phyloP scores from a whole-genome alignment of 2,113 vertebrate species.

The Rhabdornis inornatus region DNA sequence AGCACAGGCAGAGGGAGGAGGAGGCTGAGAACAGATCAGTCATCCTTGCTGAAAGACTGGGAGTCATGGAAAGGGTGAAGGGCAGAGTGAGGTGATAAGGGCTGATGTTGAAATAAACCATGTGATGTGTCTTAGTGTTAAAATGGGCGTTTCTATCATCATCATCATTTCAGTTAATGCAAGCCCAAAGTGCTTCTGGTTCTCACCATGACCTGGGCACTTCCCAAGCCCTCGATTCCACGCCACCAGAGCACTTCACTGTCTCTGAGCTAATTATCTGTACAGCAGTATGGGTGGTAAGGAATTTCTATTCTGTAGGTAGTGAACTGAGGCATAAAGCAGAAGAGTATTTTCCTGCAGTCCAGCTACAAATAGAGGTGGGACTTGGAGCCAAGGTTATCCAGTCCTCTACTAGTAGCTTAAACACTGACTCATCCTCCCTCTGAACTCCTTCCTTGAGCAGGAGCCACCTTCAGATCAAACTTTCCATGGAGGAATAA shows the following conservation, averaged over 20 bases:
- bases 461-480: background rate
- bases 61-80: background rate
- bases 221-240: background rate
- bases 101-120: slow-evolving; percentile 29
- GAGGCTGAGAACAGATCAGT: background rate
- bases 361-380: background rate
- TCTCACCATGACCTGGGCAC: background rate
- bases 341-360: background rate
- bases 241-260: background rate
- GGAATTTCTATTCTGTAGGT: background rate
- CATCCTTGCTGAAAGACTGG: background rate
- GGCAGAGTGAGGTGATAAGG: slow-evolving; percentile 2
- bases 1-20: background rate
- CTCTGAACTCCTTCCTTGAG: background rate
- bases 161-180: background rate
- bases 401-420: background rate
- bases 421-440: background rate
- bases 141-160: background rate
- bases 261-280: background rate
- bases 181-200: background rate
- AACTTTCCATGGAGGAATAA: background rate
- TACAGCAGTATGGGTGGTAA: background rate
- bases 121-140: background rate
- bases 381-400: background rate
- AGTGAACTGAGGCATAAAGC: background rate